These are phyloP conservation scores for Callimorpha dominula DNA, from an alignment of 2,888 invertebrate genomes.

Conservation along the genomic window DNA sequence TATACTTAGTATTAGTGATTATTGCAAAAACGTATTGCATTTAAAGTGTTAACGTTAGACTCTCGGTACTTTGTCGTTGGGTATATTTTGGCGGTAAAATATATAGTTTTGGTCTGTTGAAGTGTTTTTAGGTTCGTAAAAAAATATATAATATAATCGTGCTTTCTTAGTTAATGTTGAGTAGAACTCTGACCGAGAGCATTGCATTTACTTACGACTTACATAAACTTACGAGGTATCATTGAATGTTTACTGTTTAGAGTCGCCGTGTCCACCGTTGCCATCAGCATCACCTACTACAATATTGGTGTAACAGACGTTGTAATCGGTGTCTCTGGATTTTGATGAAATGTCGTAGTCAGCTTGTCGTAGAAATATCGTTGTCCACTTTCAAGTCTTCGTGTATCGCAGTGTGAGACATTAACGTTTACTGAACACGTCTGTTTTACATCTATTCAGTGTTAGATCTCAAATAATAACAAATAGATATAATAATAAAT, in stretches of 20 bases:
- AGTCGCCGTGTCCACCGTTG: background rate
- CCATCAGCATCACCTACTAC: background rate
- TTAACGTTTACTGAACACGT: slow-evolving; percentile 38
- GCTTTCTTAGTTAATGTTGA: slow-evolving; percentile 12
- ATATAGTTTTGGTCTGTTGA: slow-evolving; percentile 51
- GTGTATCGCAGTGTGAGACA: slow-evolving; percentile 51
- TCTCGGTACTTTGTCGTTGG: slow-evolving; percentile 52
- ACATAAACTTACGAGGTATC: background rate
- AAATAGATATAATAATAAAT: slow-evolving; percentile 45
- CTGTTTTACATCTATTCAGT: slow-evolving; percentile 50
- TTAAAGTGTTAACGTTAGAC: slow-evolving; percentile 75
- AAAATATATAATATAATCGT: slow-evolving; percentile 10
- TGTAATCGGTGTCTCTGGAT: background rate
- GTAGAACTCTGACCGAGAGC: slow-evolving; percentile 21
- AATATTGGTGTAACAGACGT: slow-evolving; percentile 7
- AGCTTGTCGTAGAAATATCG: slow-evolving; percentile 45
- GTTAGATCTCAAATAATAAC: slow-evolving; percentile 55
- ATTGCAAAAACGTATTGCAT: slow-evolving; percentile 73
- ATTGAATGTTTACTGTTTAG: background rate
- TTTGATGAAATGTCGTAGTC: slow-evolving; percentile 34
- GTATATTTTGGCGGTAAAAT: slow-evolving; percentile 49
- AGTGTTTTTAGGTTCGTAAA: slow-evolving; percentile 35
- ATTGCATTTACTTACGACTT: slow-evolving; percentile 3
- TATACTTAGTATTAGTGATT: slow-evolving; percentile 69
- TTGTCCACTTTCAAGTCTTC: slow-evolving; percentile 39